Conservation (phyloP, 2,797 vertebrate species). For the Zalophus californianus region DNA sequence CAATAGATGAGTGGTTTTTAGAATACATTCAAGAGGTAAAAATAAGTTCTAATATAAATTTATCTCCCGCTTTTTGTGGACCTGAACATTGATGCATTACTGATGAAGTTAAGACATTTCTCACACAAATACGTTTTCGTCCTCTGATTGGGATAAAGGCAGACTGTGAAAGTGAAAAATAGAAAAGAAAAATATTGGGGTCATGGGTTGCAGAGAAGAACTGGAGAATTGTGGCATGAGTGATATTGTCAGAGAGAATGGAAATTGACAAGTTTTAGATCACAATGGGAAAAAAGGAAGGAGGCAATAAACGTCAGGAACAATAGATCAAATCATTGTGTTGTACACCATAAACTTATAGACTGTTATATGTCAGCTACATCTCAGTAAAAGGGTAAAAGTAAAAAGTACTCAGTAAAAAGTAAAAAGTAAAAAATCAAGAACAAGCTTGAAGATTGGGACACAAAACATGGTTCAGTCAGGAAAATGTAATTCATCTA, state of each 20-base stretch:
- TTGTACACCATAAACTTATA: background rate
- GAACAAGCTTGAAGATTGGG: background rate
- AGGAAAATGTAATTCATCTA: background rate
- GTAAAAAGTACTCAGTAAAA: too few species aligned
- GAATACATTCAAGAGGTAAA: background rate
- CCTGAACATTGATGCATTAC: background rate
- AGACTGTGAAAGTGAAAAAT: background rate
- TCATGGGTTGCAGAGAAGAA: background rate
- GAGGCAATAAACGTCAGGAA: background rate
- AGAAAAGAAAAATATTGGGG: background rate
- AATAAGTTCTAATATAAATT: background rate
- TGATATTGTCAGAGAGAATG: background rate
- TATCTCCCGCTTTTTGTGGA: background rate
- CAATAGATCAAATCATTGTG: background rate
- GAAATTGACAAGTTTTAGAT: background rate
- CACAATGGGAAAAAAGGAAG: background rate
- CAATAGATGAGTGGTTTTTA: background rate
- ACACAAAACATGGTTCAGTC: background rate
- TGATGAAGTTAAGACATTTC: conserved; percentile 19
- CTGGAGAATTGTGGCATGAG: background rate
- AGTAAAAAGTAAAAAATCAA: too few species aligned
- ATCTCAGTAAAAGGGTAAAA: background rate
- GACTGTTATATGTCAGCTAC: background rate
- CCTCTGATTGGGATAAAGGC: background rate
- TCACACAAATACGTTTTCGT: background rate